Conservation (phyloP, 2,888 invertebrate species). For the Odontomyia ornata region DNA sequence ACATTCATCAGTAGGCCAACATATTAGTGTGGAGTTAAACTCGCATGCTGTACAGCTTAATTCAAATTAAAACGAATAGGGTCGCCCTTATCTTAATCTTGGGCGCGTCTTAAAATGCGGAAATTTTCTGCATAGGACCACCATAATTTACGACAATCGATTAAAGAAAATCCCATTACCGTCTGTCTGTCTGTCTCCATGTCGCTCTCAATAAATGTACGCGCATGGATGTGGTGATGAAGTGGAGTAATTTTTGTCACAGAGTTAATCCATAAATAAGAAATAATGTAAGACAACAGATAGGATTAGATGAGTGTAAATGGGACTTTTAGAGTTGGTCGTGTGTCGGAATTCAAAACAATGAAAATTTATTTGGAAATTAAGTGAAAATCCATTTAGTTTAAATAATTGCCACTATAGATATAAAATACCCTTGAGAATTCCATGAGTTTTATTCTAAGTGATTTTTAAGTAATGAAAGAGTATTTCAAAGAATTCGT, state of each 20-base stretch:
- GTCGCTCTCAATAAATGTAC: no score
- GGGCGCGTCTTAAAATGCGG: conserved; percentile 14
- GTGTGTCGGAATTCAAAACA: conserved; percentile 3
- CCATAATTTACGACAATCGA: conserved; percentile 21
- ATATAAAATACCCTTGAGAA: no score
- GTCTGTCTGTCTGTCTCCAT: conserved; percentile 8
- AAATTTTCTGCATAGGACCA: conserved; percentile 29
- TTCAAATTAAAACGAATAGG: neutral
- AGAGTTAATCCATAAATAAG: neutral
- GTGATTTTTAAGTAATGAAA: no score
- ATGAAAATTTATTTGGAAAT: neutral
- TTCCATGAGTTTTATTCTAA: no score
- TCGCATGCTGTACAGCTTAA: neutral
- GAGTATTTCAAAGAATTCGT: no score
- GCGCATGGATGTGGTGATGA: neutral
- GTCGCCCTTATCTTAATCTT: conserved; percentile 8
- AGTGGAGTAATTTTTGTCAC: neutral
- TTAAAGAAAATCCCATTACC: conserved; percentile 23
- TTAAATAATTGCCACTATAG: no score
- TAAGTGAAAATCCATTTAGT: neutral
- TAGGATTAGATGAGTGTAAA: neutral
- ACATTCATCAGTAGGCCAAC: neutral
- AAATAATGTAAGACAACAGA: neutral
- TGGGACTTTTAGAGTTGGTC: neutral
- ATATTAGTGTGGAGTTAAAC: neutral